Evolutionary conservation across 1,140 invertebrate genomes (phyloP).

Genomic region (Hyles euphorbiae): DNA sequence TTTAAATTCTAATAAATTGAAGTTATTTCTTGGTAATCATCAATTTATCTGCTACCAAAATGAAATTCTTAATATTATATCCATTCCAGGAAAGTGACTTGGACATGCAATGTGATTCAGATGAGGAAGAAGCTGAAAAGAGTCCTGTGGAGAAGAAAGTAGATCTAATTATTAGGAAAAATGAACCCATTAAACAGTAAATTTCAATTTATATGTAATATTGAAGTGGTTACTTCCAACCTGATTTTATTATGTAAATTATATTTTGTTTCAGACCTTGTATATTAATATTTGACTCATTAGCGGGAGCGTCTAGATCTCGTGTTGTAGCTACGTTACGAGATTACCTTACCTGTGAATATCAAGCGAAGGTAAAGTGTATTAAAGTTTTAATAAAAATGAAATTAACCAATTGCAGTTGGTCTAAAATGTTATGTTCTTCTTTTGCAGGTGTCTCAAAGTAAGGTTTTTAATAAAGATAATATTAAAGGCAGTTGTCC

Average conservation of each 20-base stretch:
- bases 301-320: conserved; percentile 86
- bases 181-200: conserved; percentile 78
- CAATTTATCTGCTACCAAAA: no score
- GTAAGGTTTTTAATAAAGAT: conserved; percentile 84
- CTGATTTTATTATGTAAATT: neutral
- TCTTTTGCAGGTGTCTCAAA: conserved; percentile 63
- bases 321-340: conserved; percentile 90
- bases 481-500: conserved; percentile 89
- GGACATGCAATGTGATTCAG: conserved; percentile 76
- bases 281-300: conserved; percentile 96
- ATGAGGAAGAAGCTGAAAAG: conserved; percentile 80
- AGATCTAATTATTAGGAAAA: conserved; percentile 42
- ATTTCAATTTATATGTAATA: conserved; percentile 23
- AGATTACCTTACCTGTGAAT: conserved; percentile 94
- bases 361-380: conserved; percentile 82
- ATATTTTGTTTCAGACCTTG: conserved; percentile 81
- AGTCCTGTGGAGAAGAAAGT: conserved; percentile 47
- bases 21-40: no score
- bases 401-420: conserved; percentile 1
- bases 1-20: no score
- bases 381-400: neutral
- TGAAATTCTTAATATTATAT: no score
- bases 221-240: neutral
- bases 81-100: conserved; percentile 68
- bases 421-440: conserved; percentile 11